phyloP scores from a whole-genome alignment of 2,113 vertebrate species.

The Diadophis punctatus region DNA sequence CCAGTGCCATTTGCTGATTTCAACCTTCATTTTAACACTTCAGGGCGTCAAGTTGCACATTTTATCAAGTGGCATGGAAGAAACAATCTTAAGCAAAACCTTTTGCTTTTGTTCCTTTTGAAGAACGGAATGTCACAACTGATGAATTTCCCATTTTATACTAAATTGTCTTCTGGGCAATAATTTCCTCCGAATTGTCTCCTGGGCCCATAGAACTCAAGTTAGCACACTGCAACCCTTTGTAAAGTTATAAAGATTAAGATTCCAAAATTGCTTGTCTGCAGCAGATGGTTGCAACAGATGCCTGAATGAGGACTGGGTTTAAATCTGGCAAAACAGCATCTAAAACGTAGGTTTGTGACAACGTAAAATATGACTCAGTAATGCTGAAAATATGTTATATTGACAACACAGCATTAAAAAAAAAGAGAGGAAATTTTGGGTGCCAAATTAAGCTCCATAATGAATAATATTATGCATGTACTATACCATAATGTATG shows the following conservation, averaged over 20 bases:
- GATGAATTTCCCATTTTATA: background rate
- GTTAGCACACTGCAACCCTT: background rate
- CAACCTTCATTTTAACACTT: background rate
- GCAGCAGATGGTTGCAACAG: constrained; percentile 60
- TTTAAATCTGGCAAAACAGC: constrained; percentile 45
- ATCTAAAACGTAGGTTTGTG: constrained; percentile 28
- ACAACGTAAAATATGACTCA: constrained; percentile 49
- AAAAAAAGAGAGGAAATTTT: constrained; percentile 22
- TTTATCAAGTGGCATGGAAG: background rate
- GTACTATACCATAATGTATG: background rate
- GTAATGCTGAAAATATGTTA: constrained; percentile 39
- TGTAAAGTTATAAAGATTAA: constrained; percentile 17
- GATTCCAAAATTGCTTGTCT: constrained; percentile 43
- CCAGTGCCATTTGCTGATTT: background rate
- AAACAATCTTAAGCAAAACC: background rate
- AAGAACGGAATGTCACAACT: background rate
- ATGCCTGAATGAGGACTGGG: constrained; percentile 43
- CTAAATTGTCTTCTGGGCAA: background rate
- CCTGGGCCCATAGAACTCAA: background rate
- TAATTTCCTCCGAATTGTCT: background rate
- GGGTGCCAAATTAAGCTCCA: constrained; percentile 36
- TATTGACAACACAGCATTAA: constrained; percentile 41
- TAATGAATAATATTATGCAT: constrained; percentile 28
- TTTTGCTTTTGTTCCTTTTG: background rate
- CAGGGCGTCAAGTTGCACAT: background rate